Percentiles rank a stretch among this genome's conserved stretches.
These are phyloP conservation scores for Bradypus variegatus DNA, from an alignment of 2,797 vertebrate species.

Conservation along the genomic window DNA sequence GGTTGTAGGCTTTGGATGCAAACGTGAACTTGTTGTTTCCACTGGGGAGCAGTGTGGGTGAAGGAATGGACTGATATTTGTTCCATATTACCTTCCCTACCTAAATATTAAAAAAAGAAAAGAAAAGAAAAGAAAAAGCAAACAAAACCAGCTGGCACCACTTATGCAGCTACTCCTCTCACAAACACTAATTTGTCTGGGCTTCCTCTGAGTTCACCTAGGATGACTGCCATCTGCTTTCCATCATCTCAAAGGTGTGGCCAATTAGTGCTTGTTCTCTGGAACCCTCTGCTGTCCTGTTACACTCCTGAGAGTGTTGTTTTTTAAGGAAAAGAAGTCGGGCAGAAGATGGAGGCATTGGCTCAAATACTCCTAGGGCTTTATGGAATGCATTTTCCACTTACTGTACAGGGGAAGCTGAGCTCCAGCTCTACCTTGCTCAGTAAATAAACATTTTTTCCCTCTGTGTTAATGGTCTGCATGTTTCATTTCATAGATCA, in stretches of 20 bases:
- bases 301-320: conserved; percentile 22
- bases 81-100: neutral
- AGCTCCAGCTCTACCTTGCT: neutral
- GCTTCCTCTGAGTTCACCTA: conserved; percentile 5
- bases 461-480: neutral
- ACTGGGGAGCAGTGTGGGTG: neutral
- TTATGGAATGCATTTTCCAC: neutral
- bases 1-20: neutral
- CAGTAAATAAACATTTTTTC: neutral
- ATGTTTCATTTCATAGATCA: conserved; percentile 38
- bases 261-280: conserved; percentile 9
- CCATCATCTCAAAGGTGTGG: conserved; percentile 36
- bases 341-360: neutral
- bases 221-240: conserved; percentile 41
- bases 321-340: conserved; percentile 37
- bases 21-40: neutral
- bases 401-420: neutral
- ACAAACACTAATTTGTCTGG: neutral
- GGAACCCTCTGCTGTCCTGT: neutral
- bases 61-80: neutral
- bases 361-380: neutral
- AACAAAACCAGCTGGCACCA: neutral
- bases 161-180: neutral
- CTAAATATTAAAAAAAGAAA: too few relatives aligned
- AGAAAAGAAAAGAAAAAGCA: neutral